Evolutionary conservation across 1,140 invertebrate species (phyloP).

Genomic region (Chlorops oryzae): DNA sequence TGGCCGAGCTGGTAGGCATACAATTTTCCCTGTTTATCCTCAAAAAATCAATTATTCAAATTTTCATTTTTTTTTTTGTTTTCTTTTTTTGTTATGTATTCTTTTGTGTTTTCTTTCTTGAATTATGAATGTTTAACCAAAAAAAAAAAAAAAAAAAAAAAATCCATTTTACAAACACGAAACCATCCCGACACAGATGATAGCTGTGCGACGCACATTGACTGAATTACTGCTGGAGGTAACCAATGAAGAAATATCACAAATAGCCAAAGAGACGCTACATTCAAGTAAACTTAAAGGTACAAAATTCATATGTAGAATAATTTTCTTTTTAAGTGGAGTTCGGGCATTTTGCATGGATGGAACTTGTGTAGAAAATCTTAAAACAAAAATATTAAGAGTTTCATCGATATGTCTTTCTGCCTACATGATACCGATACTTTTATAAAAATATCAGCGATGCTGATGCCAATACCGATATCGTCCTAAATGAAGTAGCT

Average conservation of each 20-base stretch:
- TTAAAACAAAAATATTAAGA: too few species aligned
- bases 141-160: conserved; percentile 2
- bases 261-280: conserved; percentile 65
- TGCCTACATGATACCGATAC: too few species aligned
- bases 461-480: too few species aligned
- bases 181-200: conserved; percentile 61
- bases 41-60: neutral
- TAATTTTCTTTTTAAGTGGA: too few species aligned
- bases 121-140: neutral
- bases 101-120: conserved; percentile 2
- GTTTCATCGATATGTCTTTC: too few species aligned
- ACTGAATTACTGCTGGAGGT: conserved; percentile 91
- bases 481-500: too few species aligned
- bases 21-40: neutral
- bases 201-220: conserved; percentile 75
- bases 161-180: neutral
- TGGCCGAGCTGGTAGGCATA: conserved; percentile 44
- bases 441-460: too few species aligned
- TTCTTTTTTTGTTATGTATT: conserved; percentile 5
- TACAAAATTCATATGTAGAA: too few species aligned
- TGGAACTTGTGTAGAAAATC: too few species aligned
- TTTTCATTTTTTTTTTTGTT: conserved; percentile 10
- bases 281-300: conserved; percentile 44
- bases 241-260: conserved; percentile 80
- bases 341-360: too few species aligned